Base-by-base conservation (phyloP, 2,888 invertebrate species). In the Aleiodes testaceus region DNA sequence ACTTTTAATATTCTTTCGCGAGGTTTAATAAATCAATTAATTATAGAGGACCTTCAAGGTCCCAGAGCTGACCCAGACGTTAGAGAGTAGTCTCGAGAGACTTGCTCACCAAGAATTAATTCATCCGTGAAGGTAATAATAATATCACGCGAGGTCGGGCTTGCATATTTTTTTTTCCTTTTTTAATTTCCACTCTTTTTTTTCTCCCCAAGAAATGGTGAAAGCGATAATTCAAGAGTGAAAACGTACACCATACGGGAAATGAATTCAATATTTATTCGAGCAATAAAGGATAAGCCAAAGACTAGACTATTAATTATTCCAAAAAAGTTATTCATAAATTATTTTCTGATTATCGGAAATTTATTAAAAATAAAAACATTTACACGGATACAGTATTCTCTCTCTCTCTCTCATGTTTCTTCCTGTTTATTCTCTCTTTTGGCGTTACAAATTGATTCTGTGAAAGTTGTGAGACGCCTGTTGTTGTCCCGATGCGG, bases 401-500 rank as follows among this genome's bases (percentile, higher is more conserved):
- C 0, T 26, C 3, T 1, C 5, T 26, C 5, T 26, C 5, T 26
- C 26, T 5, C 1, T 26, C 5, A 12, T 44, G 7, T 22, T 12
- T 22, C 9, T 75, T 74, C 65, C 65, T 45, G 66, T 12, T 22
- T 72, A 61, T 69, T 55, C 69, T 47, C 59, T 47, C 44, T 67
- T 73, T 70, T 67, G 71, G 66, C 71, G 70, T 45, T 18, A 22
- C 45, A 14, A n/a, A 14, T 20, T 5, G 14, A 12, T 59, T 26
- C 47, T 73, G 72, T 78, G 76, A 77, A 79, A 76, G 74, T 77
- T 73, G 75, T 76, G 72, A 63, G 73, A 71, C 71, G 76, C 72
- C 70, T 49, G 78, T n/a, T n/a, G n/a, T n/a, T n/a, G 81, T 86
- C 87, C 87, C 87, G 85, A 87, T 87, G 85, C 86, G 87, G 86